phyloP scores from a whole-genome alignment of 2,797 vertebrate genomes.

The Sebastes cheni region DNA sequence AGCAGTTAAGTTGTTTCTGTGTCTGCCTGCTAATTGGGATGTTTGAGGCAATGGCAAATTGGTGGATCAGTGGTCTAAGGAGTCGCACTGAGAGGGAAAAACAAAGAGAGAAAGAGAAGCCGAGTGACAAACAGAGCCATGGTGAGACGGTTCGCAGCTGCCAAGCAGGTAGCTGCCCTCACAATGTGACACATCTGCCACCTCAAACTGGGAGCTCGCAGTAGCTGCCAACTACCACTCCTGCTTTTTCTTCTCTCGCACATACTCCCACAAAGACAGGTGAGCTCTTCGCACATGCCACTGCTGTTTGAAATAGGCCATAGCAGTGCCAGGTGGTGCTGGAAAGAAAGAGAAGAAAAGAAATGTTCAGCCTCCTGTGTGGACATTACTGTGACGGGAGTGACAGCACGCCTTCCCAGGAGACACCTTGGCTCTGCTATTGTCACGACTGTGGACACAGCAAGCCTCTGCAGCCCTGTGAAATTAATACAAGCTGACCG shows the following conservation, averaged over 20 bases:
- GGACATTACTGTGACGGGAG: slow-evolving; percentile 53
- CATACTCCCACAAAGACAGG: slow-evolving; percentile 27
- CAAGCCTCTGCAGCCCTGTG: slow-evolving; percentile 34
- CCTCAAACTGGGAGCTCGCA: slow-evolving; percentile 36
- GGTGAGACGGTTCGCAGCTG: slow-evolving; percentile 37
- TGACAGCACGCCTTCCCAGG: slow-evolving; percentile 53
- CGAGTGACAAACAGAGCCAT: slow-evolving; percentile 26
- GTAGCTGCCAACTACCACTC: slow-evolving; percentile 42
- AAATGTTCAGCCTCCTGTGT: slow-evolving; percentile 32
- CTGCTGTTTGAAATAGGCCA: slow-evolving; percentile 37
- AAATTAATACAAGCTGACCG: slow-evolving; percentile 71
- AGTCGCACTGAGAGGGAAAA: slow-evolving; percentile 2
- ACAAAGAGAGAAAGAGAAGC: slow-evolving; percentile 10
- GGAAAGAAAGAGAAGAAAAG: slow-evolving; percentile 16
- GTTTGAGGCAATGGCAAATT: slow-evolving; percentile 43
- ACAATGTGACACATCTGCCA: slow-evolving; percentile 63
- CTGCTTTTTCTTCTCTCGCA: slow-evolving; percentile 26
- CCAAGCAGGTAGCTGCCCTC: slow-evolving; percentile 57
- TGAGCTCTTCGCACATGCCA: slow-evolving; percentile 44
- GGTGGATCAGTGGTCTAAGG: slow-evolving; percentile 31
- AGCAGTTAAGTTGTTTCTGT: slow-evolving; percentile 33
- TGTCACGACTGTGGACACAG: slow-evolving; percentile 58
- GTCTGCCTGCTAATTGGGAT: slow-evolving; percentile 55
- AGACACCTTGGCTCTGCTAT: slow-evolving; percentile 61
- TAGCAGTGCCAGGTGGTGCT: slow-evolving; percentile 21